A percentile compares a stretch with the other conserved stretches of the same genome.
These are phyloP conservation scores for Hypena proboscidalis DNA, from an alignment of 2,888 invertebrate species.

Conservation along the genomic window DNA sequence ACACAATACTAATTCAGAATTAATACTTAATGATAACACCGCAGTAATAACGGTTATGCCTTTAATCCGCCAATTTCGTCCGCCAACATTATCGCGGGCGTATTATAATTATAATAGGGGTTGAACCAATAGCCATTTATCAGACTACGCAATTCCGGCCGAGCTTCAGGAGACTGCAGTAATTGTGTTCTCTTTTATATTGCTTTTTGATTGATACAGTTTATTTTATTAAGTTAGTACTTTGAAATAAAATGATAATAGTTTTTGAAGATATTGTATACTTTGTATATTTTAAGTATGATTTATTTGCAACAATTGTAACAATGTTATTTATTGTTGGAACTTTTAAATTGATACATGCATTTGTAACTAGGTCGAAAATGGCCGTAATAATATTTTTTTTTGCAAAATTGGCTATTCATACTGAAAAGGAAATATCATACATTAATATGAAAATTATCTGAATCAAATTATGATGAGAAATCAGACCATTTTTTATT, in stretches of 20 bases:
- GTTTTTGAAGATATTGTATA: too few species aligned
- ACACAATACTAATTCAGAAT: slow-evolving; percentile 6
- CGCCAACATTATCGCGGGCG: slow-evolving; percentile 13
- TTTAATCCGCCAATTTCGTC: slow-evolving; percentile 17
- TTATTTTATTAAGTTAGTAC: background rate
- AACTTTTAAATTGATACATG: too few species aligned
- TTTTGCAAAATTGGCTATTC: too few species aligned
- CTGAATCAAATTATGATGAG: too few species aligned
- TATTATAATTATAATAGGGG: slow-evolving; percentile 21
- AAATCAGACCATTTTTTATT: too few species aligned
- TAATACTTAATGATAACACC: slow-evolving; percentile 14
- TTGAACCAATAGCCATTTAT: slow-evolving; percentile 19
- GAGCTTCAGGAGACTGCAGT: background rate
- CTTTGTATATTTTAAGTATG: too few species aligned
- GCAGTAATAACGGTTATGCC: slow-evolving; percentile 9
- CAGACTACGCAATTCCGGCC: slow-evolving; percentile 3
- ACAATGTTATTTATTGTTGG: too few species aligned
- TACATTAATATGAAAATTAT: too few species aligned
- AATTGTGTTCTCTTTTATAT: slow-evolving; percentile 7
- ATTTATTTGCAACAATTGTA: too few species aligned
- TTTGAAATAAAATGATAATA: background rate
- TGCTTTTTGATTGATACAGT: background rate
- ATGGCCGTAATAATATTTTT: too few species aligned
- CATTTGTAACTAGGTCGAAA: too few species aligned
- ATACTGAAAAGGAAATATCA: too few species aligned